Evolutionary conservation across 2,888 invertebrate genomes (phyloP), one percentile per base, ranked within the genome.

Genomic region (Drosophila algonquin): DNA sequence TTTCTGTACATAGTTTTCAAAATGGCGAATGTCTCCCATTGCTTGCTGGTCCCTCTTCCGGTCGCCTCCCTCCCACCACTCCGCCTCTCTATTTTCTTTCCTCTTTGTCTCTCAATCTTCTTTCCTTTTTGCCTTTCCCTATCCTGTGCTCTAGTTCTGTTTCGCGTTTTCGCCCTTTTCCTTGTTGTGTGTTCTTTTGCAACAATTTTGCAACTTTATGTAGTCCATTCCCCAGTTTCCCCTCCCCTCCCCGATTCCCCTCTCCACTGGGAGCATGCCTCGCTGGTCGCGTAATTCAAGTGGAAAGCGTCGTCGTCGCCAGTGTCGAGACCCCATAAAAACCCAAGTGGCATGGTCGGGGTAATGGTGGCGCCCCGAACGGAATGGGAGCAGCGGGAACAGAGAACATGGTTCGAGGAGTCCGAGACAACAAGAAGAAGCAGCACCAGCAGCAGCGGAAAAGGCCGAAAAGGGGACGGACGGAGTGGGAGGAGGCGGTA

Each of bases 211-310:
- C 72, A 82, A 83, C 79, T 82, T 87, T 89, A 83, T 82, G 83
- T 80, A 77, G 75, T 69, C 30, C 32, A 18, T 18, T 27, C 24
- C 16, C 24, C 16, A 24, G 2, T 40, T 40, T 24, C 40, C 21
- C 21, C 21, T 21, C 21, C 21, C 21, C 21, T 21, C 21, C 21
- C 21, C 21, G 18, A 18, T 18, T 21, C 21, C 21, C 21, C 21
- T 21, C 18, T 18, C 18, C 18, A 18, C 47, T 64, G 56, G 57
- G 40, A 59, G 76, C 73, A 81, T 56, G 76, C 76, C 89, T 82
- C 87, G 83, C 80, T 86, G 89, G 80, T 61, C 71, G 64, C 81
- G 77, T 78, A 89, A 89, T 85, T 85, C 84, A 89, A 88, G 84
- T 84, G 89, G 72, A 85, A 85, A 87, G 76, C 83, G 84, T 82